These are phyloP conservation scores for Pipistrellus pygmaeus DNA, from an alignment of 2,797 vertebrate genomes.

Conservation along the genomic window DNA sequence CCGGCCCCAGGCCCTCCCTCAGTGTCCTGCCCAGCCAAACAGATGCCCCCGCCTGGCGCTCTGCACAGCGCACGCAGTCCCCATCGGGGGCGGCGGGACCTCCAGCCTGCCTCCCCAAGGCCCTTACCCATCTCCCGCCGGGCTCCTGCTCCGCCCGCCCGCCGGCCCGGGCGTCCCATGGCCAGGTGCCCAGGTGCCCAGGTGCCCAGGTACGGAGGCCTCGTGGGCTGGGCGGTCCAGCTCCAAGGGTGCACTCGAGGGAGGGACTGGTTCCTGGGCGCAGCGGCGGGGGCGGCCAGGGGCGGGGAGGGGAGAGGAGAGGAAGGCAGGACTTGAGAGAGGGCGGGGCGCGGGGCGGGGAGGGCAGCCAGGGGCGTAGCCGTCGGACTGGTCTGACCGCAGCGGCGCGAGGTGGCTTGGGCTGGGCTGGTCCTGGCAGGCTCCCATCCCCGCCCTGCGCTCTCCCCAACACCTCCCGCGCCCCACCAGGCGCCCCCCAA, in stretches of 20 bases:
- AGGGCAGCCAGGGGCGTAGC: constrained; percentile 2
- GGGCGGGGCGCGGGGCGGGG: constrained; percentile 19
- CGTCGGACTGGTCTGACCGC: constrained; percentile 57
- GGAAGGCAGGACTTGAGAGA: neutral
- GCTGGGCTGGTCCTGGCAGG: neutral
- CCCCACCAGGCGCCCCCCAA: no score
- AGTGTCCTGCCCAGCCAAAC: neutral
- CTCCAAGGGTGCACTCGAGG: rapidly evolving
- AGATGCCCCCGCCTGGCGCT: neutral
- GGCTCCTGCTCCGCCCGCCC: constrained; percentile 42
- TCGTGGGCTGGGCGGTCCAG: neutral
- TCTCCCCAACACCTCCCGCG: no score
- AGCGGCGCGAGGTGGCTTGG: neutral
- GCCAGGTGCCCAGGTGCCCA: constrained; percentile 19
- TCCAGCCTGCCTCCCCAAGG: neutral
- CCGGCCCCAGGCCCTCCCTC: neutral
- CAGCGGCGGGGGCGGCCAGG: neutral
- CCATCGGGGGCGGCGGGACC: neutral
- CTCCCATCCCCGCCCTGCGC: no score
- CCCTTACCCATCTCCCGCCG: constrained; percentile 60
- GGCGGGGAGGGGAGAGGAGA: neutral
- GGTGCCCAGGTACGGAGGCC: neutral
- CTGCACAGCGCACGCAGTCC: neutral
- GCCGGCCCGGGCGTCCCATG: constrained; percentile 50
- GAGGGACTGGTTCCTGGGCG: constrained; percentile 57